Evolutionary conservation across 2,113 vertebrate species (phyloP).

Genomic region (Dolichotis patagonum): DNA sequence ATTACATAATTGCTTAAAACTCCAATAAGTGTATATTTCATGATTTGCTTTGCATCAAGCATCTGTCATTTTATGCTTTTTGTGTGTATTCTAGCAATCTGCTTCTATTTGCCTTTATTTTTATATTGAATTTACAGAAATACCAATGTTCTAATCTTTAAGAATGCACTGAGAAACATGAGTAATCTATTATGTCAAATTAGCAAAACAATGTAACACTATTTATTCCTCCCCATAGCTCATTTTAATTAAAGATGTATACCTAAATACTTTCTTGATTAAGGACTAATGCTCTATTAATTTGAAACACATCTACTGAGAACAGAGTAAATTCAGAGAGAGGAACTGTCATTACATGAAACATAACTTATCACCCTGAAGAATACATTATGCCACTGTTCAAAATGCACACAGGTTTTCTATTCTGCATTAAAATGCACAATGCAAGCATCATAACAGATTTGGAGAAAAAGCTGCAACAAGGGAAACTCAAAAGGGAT

Average conservation of each 20-base stretch:
- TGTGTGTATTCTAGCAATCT: conserved; percentile 3
- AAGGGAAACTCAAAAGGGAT: conserved; percentile 67
- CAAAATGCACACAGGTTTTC: conserved; percentile 61
- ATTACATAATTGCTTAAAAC: conserved; percentile 9
- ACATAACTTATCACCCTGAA: conserved; percentile 79
- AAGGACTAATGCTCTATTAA: conserved; percentile 84
- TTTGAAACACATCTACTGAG: conserved; percentile 82
- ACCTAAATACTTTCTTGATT: conserved; percentile 83
- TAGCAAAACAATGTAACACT: conserved; percentile 74
- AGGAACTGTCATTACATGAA: conserved; percentile 75
- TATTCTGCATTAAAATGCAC: conserved; percentile 74
- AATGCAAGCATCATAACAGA: conserved; percentile 72
- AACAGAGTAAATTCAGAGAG: conserved; percentile 80
- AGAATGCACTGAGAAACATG: conserved; percentile 60
- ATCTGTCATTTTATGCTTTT: conserved; percentile 30
- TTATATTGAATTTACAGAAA: conserved; percentile 47
- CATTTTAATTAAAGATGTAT: conserved; percentile 86
- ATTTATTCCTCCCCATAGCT: conserved; percentile 83
- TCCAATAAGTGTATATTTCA: background rate
- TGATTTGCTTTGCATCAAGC: conserved; percentile 20
- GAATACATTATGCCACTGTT: conserved; percentile 74
- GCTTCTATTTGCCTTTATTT: conserved; percentile 60
- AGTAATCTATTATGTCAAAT: conserved; percentile 78
- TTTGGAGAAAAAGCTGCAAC: conserved; percentile 49
- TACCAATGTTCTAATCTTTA: conserved; percentile 50